Base-by-base conservation (phyloP, 35 echinoderm and acorn worm species). In the Eucidaris tribuloides region DNA sequence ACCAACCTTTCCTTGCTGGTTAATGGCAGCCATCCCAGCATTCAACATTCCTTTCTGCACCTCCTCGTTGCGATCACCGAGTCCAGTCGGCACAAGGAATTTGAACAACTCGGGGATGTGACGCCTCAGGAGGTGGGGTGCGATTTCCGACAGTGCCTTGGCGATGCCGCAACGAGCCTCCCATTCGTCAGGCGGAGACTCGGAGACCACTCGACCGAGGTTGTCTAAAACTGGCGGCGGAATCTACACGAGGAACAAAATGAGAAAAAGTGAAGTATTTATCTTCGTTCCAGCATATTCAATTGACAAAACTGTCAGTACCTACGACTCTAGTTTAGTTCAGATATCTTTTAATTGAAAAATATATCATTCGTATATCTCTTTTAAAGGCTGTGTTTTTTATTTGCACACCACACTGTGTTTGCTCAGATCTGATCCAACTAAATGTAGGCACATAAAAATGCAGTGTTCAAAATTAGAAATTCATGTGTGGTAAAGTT, bases 1-100 rank as follows among this genome's bases (percentile, higher is more conserved):
- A 33, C 65, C 25, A 64, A 97, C 94, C 90, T 97, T 92, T 58
- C 94, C 94, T 68, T 97, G 94, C 24, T 65, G 72, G 30, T 80
- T 81, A 41, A 97, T 92, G 31, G 82, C 82, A 25, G 90, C 77
- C 27, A 81, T 84, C 9, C 85, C 90, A 0, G 94, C 86, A 66
- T 97, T 58, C 44, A 97, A 52, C 94, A 97, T 97, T 39, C 57
- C 64, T 27, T 88, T 88, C 40, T 82, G 57, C 0, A 97, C 94
- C 40, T 92, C 89, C 25, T 70, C 83, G 38, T 85, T 88, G 5
- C 79, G 54, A 78, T 97, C 94, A 18, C 90, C 86, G 33, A 97
- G 81, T 3, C 85, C 90, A 6, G 50, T 82, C 23, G 94, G 89
- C 22, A 97, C 94, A 58, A 97, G 61, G 39, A 97, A 97, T 55